These are phyloP conservation scores for Aporophyla nigra DNA, from an alignment of 2,888 invertebrate genomes.

Conservation along the genomic window DNA sequence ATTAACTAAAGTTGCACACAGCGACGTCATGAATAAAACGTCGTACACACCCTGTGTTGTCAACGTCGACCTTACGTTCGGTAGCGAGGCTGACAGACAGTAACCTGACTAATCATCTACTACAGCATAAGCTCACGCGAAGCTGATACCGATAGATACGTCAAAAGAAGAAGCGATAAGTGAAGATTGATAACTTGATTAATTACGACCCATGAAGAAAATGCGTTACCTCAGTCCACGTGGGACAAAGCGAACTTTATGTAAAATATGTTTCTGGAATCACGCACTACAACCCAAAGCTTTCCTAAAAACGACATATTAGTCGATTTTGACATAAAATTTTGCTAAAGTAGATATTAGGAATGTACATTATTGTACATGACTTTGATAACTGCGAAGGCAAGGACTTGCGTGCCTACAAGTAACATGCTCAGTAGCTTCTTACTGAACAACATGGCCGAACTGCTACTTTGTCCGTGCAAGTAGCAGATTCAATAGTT, in stretches of 20 bases:
- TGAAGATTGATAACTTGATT: background rate
- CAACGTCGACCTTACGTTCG: background rate
- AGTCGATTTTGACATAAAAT: background rate
- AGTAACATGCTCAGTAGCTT: background rate
- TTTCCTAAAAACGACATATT: background rate
- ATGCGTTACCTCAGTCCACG: background rate
- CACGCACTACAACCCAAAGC: background rate
- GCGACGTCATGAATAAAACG: background rate
- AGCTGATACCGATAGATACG: background rate
- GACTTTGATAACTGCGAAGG: background rate
- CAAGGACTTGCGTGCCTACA: background rate
- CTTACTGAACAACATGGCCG: too few species aligned
- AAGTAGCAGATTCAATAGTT: constrained; percentile 17
- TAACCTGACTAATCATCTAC: background rate
- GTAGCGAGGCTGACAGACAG: constrained; percentile 1
- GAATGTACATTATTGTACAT: background rate
- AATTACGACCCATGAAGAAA: background rate
- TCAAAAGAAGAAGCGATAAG: background rate
- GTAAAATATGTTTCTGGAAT: background rate
- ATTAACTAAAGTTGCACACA: background rate
- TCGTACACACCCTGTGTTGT: background rate
- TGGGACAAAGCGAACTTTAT: background rate
- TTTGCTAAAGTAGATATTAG: background rate
- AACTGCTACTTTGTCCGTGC: background rate
- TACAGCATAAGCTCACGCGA: background rate